A percentile compares a stretch with the other conserved stretches of the same genome.
phyloP scores from a whole-genome alignment of 2,888 invertebrate species.

The Hydraecia micacea region DNA sequence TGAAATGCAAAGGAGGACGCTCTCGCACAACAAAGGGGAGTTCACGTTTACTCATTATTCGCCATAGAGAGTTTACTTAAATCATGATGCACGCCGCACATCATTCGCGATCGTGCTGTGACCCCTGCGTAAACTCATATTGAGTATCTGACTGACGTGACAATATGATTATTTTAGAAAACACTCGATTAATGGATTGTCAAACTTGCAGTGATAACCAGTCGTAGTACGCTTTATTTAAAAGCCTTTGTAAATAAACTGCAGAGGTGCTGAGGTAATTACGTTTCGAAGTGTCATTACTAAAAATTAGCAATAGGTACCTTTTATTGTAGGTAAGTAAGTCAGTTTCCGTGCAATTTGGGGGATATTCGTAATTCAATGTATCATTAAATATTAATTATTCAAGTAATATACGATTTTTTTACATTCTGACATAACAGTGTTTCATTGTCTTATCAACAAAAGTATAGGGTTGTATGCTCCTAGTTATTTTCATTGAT shows the following conservation, averaged over 20 bases:
- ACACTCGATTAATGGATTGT: slow-evolving; percentile 34
- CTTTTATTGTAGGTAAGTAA: slow-evolving; percentile 28
- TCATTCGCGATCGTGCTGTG: slow-evolving; percentile 74
- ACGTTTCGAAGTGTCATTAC: slow-evolving; percentile 47
- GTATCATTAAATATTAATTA: slow-evolving; percentile 3
- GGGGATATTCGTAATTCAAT: background rate
- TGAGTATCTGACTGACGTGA: slow-evolving; percentile 79
- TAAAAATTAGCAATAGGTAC: slow-evolving; percentile 31
- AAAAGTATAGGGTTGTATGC: background rate
- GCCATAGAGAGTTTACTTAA: slow-evolving; percentile 61
- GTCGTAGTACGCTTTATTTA: slow-evolving; percentile 34
- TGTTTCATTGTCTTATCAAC: slow-evolving; percentile 28
- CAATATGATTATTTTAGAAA: slow-evolving; percentile 70
- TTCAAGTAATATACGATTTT: slow-evolving; percentile 11
- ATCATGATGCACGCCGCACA: slow-evolving; percentile 79
- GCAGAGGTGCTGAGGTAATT: slow-evolving; percentile 57
- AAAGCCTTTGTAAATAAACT: slow-evolving; percentile 42
- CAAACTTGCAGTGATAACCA: slow-evolving; percentile 29
- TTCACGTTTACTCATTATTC: slow-evolving; percentile 75
- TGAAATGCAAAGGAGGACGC: slow-evolving; percentile 90
- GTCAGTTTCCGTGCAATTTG: slow-evolving; percentile 8
- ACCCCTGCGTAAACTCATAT: slow-evolving; percentile 77
- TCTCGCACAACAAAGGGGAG: slow-evolving; percentile 88
- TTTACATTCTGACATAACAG: background rate
- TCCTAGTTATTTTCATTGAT: background rate